phyloP scores from a whole-genome alignment of 2,113 vertebrate genomes.

The Geothlypis trichas region DNA sequence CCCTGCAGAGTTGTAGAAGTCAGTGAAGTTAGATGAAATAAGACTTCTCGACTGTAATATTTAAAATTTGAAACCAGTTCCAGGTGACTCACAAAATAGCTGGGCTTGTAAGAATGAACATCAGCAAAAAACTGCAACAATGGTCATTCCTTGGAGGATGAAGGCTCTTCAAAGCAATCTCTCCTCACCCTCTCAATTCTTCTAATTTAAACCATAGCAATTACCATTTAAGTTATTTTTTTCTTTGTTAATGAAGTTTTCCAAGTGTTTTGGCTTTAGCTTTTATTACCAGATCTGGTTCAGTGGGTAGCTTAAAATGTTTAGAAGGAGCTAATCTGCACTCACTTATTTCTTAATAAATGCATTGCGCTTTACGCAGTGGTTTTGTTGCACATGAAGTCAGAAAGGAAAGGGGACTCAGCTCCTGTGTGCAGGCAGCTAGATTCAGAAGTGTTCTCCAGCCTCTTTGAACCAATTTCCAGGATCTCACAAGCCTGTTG shows the following conservation, averaged over 20 bases:
- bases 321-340: background rate
- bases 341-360: background rate
- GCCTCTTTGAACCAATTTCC: background rate
- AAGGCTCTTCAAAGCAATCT: background rate
- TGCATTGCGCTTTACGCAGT: background rate
- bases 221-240: constrained; percentile 23
- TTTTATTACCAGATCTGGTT: constrained; percentile 25
- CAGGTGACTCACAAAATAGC: background rate
- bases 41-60: background rate
- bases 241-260: background rate
- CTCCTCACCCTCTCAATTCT: background rate
- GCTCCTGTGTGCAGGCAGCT: background rate
- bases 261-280: constrained; percentile 8
- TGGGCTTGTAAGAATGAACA: background rate
- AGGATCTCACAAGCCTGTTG: background rate
- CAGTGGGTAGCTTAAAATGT: background rate
- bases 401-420: background rate
- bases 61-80: background rate
- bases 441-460: background rate
- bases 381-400: background rate
- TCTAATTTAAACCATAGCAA: constrained; percentile 20
- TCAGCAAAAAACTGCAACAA: background rate
- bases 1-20: background rate
- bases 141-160: background rate
- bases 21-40: background rate